phyloP scores from a whole-genome alignment of 2,797 vertebrate species.

The Sebastes taczanowskii region DNA sequence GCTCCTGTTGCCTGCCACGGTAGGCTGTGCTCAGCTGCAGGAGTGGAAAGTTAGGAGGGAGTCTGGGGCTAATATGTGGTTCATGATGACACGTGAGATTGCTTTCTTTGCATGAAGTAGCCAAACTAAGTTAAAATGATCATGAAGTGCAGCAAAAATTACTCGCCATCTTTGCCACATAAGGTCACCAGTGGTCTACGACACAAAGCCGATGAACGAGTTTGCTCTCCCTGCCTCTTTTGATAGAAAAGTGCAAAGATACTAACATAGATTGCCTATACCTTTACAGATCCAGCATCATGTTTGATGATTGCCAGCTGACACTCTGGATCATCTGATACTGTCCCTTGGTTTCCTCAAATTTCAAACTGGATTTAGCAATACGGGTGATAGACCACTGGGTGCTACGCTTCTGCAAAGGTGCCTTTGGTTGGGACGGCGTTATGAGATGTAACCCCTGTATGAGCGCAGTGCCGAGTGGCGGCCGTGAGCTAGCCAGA shows the following conservation, averaged over 20 bases:
- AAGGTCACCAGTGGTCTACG: background rate
- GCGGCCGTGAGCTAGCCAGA: too few relatives aligned
- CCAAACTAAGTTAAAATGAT: constrained; percentile 22
- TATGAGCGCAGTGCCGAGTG: too few relatives aligned
- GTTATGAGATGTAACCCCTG: too few relatives aligned
- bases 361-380: background rate
- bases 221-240: background rate
- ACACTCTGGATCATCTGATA: background rate
- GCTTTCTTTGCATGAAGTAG: constrained; percentile 10
- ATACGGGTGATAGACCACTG: background rate
- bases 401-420: too few relatives aligned
- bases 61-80: constrained; percentile 44
- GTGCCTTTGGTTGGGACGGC: too few relatives aligned
- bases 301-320: background rate
- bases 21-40: constrained; percentile 33
- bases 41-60: constrained; percentile 49
- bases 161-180: background rate
- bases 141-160: background rate
- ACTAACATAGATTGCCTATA: background rate
- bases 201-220: background rate
- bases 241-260: background rate
- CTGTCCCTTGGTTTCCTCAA: background rate
- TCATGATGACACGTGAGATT: constrained; percentile 45
- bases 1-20: constrained; percentile 26
- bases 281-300: background rate